Percentiles rank a stretch among this genome's conserved stretches.
Evolutionary conservation across 2,888 invertebrate genomes (phyloP).

Genomic region (Idaea aversata): DNA sequence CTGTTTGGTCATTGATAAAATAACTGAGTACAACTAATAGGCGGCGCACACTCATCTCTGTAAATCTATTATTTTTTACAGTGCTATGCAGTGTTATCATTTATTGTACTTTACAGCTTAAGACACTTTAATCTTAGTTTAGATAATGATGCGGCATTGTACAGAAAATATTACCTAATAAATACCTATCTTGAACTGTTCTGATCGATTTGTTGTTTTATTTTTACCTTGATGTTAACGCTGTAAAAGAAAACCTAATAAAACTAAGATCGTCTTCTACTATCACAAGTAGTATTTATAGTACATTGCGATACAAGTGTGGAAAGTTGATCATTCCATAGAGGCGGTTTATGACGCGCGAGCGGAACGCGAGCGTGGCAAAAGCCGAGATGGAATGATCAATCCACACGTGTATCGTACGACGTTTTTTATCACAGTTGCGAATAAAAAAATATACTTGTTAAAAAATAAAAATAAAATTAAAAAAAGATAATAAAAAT

Average conservation of each 20-base stretch:
- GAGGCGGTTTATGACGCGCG: no score
- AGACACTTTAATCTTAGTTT: slow-evolving; percentile 41
- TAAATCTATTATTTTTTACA: slow-evolving; percentile 59
- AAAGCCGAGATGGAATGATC: no score
- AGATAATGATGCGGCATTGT: slow-evolving; percentile 50
- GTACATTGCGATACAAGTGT: no score
- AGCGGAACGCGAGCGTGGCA: no score
- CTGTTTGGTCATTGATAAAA: neutral
- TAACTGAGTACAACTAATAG: slow-evolving; percentile 14
- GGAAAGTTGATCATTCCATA: no score
- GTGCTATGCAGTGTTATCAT: slow-evolving; percentile 51
- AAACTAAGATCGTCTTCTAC: neutral
- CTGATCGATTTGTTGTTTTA: slow-evolving; percentile 51
- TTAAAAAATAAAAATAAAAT: no score
- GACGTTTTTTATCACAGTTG: no score
- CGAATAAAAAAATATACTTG: no score
- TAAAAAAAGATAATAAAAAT: no score
- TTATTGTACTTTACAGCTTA: neutral
- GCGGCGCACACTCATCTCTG: slow-evolving; percentile 58
- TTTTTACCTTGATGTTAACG: slow-evolving; percentile 19
- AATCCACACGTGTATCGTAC: no score
- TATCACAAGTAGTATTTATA: no score
- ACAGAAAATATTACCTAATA: slow-evolving; percentile 52
- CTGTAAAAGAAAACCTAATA: neutral
- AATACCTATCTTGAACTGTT: slow-evolving; percentile 69